Evolutionary conservation across 2,888 invertebrate genomes (phyloP).

Genomic region (Diogma glabrata): DNA sequence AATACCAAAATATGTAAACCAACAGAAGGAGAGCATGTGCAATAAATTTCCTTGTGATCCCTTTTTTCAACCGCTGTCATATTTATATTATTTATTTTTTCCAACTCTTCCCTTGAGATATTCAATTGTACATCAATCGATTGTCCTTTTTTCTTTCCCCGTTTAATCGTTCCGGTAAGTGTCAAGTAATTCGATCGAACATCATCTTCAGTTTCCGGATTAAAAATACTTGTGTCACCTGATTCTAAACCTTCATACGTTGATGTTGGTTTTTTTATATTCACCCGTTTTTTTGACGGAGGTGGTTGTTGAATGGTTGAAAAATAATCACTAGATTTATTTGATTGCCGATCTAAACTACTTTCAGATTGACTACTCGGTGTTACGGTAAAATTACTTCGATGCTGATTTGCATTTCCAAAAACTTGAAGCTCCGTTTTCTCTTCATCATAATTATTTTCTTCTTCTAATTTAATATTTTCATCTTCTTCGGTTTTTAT

Average conservation of each 20-base stretch:
- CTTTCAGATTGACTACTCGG: slow-evolving; percentile 36
- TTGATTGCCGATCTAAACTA: slow-evolving; percentile 32
- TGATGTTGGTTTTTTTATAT: slow-evolving; percentile 40
- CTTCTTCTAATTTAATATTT: too few relatives aligned
- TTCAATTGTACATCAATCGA: slow-evolving; percentile 60
- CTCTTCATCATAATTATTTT: slow-evolving; percentile 24
- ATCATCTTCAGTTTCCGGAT: slow-evolving; percentile 37
- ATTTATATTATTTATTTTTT: slow-evolving; percentile 50
- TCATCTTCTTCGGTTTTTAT: too few relatives aligned
- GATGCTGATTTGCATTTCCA: slow-evolving; percentile 27
- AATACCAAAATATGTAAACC: slow-evolving; percentile 56
- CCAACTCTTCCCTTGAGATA: slow-evolving; percentile 57
- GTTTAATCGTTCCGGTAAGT: slow-evolving; percentile 60
- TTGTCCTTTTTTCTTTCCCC: slow-evolving; percentile 60
- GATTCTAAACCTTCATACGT: slow-evolving; percentile 35
- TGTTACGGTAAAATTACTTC: slow-evolving; percentile 31
- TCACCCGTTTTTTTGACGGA: slow-evolving; percentile 47
- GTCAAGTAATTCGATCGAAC: slow-evolving; percentile 44
- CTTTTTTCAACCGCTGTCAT: slow-evolving; percentile 44
- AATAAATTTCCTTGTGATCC: slow-evolving; percentile 43
- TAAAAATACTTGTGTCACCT: slow-evolving; percentile 33
- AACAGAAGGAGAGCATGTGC: slow-evolving; percentile 43
- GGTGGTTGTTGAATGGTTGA: slow-evolving; percentile 31
- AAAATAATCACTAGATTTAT: slow-evolving; percentile 34
- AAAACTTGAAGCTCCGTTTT: slow-evolving; percentile 30